These are phyloP conservation scores for Papilio dardanus DNA, from an alignment of 1,140 invertebrate genomes.

Conservation along the genomic window DNA sequence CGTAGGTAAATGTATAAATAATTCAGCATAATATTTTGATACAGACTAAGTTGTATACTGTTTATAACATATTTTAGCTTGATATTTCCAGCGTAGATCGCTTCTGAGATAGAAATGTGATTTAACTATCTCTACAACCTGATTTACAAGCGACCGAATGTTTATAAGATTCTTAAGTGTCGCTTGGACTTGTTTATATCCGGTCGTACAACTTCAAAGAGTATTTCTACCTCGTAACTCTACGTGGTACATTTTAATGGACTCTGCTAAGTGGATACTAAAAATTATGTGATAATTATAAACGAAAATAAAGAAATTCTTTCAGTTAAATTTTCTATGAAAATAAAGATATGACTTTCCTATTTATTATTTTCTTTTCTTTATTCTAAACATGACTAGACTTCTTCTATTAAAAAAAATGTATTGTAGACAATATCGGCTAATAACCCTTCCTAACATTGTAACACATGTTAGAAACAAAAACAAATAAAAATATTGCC, in stretches of 20 bases:
- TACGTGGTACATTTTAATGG: constrained; percentile 7
- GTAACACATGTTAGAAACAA: not conserved
- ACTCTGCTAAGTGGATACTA: constrained; percentile 5
- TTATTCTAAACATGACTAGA: not conserved
- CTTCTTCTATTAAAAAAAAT: not conserved
- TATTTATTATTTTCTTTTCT: no score
- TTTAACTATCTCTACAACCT: constrained; percentile 24
- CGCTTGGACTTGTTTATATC: constrained; percentile 27
- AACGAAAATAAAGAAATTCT: not conserved
- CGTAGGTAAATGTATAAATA: not conserved
- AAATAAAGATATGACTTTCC: no score
- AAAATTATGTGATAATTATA: not conserved
- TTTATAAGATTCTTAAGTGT: constrained; percentile 28
- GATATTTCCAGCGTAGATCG: constrained; percentile 18
- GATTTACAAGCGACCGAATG: constrained; percentile 26
- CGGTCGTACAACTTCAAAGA: constrained; percentile 3
- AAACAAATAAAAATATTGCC: constrained; percentile 16
- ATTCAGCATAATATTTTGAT: not conserved
- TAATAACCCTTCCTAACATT: not conserved
- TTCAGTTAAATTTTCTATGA: not conserved
- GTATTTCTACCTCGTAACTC: constrained; percentile 14
- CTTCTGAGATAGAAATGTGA: constrained; percentile 25
- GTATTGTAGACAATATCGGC: not conserved
- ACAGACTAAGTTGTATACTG: not conserved
- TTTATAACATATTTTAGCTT: constrained; percentile 17